A percentile compares a stretch with the other conserved stretches of the same genome.
Evolutionary conservation across 2,888 invertebrate species (phyloP).

Genomic region (Tipula helvola): DNA sequence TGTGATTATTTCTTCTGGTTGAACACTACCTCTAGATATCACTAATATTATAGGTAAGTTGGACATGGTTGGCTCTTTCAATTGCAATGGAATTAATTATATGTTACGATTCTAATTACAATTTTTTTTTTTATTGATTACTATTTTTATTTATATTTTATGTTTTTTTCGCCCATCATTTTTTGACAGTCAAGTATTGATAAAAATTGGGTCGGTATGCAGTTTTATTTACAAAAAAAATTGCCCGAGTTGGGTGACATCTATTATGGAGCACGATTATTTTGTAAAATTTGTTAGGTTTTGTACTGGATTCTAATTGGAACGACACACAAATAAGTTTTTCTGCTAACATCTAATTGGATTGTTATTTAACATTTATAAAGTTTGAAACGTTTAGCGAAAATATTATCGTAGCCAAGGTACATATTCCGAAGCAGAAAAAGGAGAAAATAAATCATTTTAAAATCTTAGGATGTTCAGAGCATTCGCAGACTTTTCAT

Average conservation of each 20-base stretch:
- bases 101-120: neutral
- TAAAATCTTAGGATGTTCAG: no score
- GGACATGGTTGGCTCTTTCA: neutral
- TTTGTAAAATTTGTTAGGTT: neutral
- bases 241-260: neutral
- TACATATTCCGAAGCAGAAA: no score
- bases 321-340: neutral
- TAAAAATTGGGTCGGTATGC: neutral
- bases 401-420: no score
- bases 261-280: neutral
- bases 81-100: neutral
- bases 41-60: conserved; percentile 10
- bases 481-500: no score
- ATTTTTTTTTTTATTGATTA: neutral
- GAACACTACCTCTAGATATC: neutral
- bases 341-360: neutral
- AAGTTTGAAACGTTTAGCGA: no score
- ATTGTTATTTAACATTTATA: neutral
- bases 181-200: conserved; percentile 5
- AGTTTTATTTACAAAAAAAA: neutral
- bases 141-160: conserved; percentile 8
- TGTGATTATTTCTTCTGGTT: conserved; percentile 11
- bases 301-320: neutral
- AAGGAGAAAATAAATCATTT: no score
- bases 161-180: neutral